A percentile compares a stretch with the other conserved stretches of the same genome.
Conservation (phyloP, 2,888 invertebrate genomes). For the Pristionchus maxplancki region DNA sequence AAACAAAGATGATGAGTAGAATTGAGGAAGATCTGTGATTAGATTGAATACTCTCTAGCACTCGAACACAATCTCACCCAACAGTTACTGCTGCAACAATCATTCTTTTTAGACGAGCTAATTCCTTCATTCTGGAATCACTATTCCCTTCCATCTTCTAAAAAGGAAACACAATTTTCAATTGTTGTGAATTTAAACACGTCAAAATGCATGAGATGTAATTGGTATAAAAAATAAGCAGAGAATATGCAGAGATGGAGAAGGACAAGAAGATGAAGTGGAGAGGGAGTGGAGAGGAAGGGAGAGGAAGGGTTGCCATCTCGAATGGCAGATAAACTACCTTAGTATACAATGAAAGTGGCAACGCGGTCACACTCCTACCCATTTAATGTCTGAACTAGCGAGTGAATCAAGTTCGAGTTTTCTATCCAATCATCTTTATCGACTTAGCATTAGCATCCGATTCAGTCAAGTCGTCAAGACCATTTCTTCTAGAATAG, state of each 20-base stretch:
- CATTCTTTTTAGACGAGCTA: neutral
- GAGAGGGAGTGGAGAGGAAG: neutral
- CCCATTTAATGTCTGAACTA: neutral
- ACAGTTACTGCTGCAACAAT: neutral
- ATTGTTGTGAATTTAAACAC: too few relatives aligned
- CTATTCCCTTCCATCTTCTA: neutral
- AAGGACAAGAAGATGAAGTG: neutral
- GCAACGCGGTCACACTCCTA: slow-evolving; percentile 22
- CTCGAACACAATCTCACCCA: neutral
- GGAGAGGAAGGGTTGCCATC: neutral
- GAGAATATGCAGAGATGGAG: neutral
- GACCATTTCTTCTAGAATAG: slow-evolving; percentile 4
- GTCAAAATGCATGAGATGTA: neutral
- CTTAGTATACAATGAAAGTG: neutral
- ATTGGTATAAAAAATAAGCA: neutral
- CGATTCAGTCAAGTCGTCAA: neutral
- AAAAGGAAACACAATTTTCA: too few relatives aligned
- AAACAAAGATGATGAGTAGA: neutral
- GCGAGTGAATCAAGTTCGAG: slow-evolving; percentile 4
- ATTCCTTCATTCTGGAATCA: neutral
- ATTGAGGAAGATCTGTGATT: neutral
- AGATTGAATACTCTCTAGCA: neutral
- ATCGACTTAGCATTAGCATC: slow-evolving; percentile 2
- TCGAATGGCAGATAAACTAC: slow-evolving; percentile 12
- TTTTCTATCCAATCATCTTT: slow-evolving; percentile 2